Evolutionary conservation across 2,888 invertebrate species (phyloP).

Genomic region (Chymomyza amoena): DNA sequence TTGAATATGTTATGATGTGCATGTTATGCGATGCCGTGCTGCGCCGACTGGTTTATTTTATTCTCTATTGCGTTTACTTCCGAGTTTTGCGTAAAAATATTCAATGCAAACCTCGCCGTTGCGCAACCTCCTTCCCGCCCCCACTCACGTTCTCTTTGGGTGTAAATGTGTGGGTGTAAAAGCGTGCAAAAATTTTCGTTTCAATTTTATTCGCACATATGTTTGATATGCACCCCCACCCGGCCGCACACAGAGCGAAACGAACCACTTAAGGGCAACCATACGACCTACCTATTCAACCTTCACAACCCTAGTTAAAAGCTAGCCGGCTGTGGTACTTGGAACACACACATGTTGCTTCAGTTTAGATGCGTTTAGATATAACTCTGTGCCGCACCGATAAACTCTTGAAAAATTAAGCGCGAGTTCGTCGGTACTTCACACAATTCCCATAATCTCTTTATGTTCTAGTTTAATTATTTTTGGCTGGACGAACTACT

Average conservation of each 20-base stretch:
- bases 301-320: constrained; percentile 54
- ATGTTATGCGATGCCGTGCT: constrained; percentile 18
- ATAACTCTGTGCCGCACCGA: neutral
- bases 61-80: constrained; percentile 69
- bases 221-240: constrained; percentile 16
- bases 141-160: neutral
- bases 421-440: neutral
- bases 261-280: constrained; percentile 21
- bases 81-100: constrained; percentile 44
- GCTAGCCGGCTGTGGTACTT: constrained; percentile 41
- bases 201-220: constrained; percentile 26
- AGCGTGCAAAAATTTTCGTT: constrained; percentile 66
- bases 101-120: constrained; percentile 62
- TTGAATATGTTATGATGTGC: constrained; percentile 70
- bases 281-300: neutral
- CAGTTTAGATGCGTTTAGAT: constrained; percentile 55
- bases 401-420: neutral
- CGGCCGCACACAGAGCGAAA: constrained; percentile 40
- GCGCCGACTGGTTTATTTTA: constrained; percentile 60
- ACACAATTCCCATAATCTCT: no score
- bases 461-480: no score
- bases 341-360: constrained; percentile 69
- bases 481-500: no score
- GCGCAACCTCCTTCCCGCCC: constrained; percentile 65
- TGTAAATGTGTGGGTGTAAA: constrained; percentile 16